Percentiles rank a stretch among this genome's conserved stretches.
Evolutionary conservation across 2,888 invertebrate genomes (phyloP).

Genomic region (Nowickia ferox): DNA sequence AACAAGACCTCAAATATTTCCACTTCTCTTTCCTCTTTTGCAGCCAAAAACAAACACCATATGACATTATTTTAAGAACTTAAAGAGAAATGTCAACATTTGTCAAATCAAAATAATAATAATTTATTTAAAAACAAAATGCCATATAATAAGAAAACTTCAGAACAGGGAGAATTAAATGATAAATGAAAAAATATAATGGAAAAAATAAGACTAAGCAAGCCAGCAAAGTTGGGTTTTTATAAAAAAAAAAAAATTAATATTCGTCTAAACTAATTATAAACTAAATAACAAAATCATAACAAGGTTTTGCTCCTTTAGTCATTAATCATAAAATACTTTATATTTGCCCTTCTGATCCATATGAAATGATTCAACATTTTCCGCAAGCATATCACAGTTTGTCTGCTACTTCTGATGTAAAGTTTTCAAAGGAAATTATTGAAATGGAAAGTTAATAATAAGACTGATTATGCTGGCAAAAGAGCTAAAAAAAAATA

Average conservation of each 20-base stretch:
- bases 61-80: neutral
- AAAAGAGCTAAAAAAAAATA: no score
- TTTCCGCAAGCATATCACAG: no score
- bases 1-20: no score
- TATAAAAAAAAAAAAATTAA: neutral
- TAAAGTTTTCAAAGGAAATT: no score
- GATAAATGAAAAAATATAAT: constrained; percentile 1
- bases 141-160: neutral
- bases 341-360: no score
- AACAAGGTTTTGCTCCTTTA: constrained; percentile 29
- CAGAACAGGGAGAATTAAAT: neutral
- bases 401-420: no score
- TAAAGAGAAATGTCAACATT: constrained; percentile 32
- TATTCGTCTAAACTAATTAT: constrained; percentile 34
- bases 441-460: no score
- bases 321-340: constrained; percentile 51
- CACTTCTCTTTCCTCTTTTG: neutral
- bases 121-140: constrained; percentile 23
- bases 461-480: no score
- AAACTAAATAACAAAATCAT: constrained; percentile 2
- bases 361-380: no score
- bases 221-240: constrained; percentile 10
- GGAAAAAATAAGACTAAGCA: no score
- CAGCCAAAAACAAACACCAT: neutral
- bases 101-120: constrained; percentile 28